A percentile compares a stretch with the other conserved stretches of the same genome.
Conservation (phyloP, 2,888 invertebrate genomes). For the Mongoloraphidia duomilia region DNA sequence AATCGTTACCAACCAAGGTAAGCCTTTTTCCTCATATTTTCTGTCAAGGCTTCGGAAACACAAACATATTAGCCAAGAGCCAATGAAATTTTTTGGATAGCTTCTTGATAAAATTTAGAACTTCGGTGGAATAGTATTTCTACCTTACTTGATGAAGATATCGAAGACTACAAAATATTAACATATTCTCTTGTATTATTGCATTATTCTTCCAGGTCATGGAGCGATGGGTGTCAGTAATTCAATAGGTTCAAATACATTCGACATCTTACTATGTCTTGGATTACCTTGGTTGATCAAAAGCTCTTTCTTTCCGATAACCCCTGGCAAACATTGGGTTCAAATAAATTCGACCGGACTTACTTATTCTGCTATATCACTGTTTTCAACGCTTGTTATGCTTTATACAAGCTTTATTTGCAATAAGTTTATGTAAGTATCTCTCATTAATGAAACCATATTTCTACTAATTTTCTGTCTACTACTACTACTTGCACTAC, state of each 20-base stretch:
- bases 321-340: slow-evolving; percentile 42
- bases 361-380: slow-evolving; percentile 57
- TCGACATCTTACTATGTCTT: slow-evolving; percentile 63
- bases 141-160: no score
- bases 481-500: no score
- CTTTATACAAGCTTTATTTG: slow-evolving; percentile 49
- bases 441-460: no score
- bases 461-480: no score
- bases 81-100: no score
- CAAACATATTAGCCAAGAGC: no score
- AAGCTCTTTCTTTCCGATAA: slow-evolving; percentile 42
- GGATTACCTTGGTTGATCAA: slow-evolving; percentile 69
- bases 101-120: no score
- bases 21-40: slow-evolving; percentile 6
- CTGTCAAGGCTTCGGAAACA: no score
- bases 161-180: no score
- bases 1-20: slow-evolving; percentile 68
- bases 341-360: slow-evolving; percentile 62
- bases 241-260: slow-evolving; percentile 69
- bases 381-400: slow-evolving; percentile 56
- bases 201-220: slow-evolving; percentile 36
- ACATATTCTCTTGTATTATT: not conserved
- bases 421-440: slow-evolving; percentile 43
- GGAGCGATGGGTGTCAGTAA: slow-evolving; percentile 70
- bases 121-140: no score